phyloP scores from a whole-genome alignment of 2,797 vertebrate genomes.

The Agapornis canus region DNA sequence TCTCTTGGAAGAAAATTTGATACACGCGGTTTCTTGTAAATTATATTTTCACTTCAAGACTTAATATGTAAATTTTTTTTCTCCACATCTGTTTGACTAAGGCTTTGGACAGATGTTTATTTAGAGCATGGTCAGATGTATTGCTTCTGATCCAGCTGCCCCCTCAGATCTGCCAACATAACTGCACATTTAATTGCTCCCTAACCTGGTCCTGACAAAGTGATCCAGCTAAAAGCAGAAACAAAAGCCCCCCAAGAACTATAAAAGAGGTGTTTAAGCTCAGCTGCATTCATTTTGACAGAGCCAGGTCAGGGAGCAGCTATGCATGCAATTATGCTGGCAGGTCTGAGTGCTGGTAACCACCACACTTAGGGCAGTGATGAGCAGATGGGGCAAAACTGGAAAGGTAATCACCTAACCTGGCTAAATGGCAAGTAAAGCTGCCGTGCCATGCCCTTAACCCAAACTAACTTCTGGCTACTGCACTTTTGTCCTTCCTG shows the following conservation, averaged over 20 bases:
- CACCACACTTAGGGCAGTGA: constrained; percentile 17
- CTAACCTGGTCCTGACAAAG: constrained; percentile 60
- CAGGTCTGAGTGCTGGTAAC: constrained; percentile 18
- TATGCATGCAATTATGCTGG: constrained; percentile 39
- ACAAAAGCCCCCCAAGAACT: constrained; percentile 62
- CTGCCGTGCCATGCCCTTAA: not conserved
- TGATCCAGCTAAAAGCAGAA: constrained; percentile 61
- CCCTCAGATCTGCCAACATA: constrained; percentile 61
- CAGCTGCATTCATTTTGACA: constrained; percentile 66
- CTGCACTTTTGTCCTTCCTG: not conserved
- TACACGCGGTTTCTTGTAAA: not conserved
- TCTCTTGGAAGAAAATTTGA: constrained; percentile 18
- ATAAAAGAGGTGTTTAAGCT: constrained; percentile 70
- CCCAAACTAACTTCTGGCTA: not conserved
- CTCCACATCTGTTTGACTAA: constrained; percentile 49
- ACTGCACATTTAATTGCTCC: constrained; percentile 58
- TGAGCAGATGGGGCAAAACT: constrained; percentile 44
- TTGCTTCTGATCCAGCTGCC: constrained; percentile 62
- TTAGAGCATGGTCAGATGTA: constrained; percentile 55
- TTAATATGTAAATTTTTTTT: not conserved
- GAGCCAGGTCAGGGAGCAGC: constrained; percentile 62
- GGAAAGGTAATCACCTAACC: constrained; percentile 34
- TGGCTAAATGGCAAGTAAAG: not conserved
- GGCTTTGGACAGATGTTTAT: constrained; percentile 58
- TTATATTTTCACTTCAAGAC: constrained; percentile 35